A percentile compares a stretch with the other conserved stretches of the same genome.
Evolutionary conservation across 2,888 invertebrate species (phyloP).

Genomic region (Tachina lurida): DNA sequence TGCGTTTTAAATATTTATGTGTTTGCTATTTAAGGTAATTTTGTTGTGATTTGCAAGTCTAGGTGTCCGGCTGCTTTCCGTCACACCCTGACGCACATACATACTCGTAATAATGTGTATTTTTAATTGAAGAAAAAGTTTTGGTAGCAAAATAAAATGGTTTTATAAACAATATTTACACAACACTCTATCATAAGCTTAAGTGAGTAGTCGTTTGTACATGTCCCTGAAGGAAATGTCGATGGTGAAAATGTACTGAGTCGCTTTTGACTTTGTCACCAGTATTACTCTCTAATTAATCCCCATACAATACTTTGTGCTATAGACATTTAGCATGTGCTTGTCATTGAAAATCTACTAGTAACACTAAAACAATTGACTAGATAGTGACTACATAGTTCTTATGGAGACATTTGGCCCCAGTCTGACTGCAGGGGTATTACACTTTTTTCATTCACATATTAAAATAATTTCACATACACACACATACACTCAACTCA

Average conservation of each 20-base stretch:
- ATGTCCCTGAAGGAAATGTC: too few relatives aligned
- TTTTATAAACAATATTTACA: conserved; percentile 77
- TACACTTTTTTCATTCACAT: conserved; percentile 1
- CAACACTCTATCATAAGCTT: conserved; percentile 72
- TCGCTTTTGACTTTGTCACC: too few relatives aligned
- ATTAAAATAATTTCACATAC: conserved; percentile 18
- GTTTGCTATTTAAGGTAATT: conserved; percentile 42
- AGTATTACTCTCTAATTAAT: too few relatives aligned
- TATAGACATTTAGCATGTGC: too few relatives aligned
- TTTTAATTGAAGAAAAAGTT: conserved; percentile 70
- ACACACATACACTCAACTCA: background rate
- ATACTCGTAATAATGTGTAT: conserved; percentile 18
- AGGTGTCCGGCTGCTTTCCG: conserved; percentile 26
- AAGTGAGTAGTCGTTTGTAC: conserved; percentile 1
- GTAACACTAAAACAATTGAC: too few relatives aligned
- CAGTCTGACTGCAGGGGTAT: too few relatives aligned
- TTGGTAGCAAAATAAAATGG: conserved; percentile 74
- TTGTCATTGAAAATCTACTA: too few relatives aligned
- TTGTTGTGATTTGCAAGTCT: conserved; percentile 56
- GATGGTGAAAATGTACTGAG: too few relatives aligned
- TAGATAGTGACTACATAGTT: too few relatives aligned
- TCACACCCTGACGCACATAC: background rate
- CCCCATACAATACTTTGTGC: too few relatives aligned
- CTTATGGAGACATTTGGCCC: too few relatives aligned
- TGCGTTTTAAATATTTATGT: conserved; percentile 60